A percentile compares a stretch with the other conserved stretches of the same genome.
Conservation (phyloP, 2,888 invertebrate genomes). For the Gordius sp. region DNA sequence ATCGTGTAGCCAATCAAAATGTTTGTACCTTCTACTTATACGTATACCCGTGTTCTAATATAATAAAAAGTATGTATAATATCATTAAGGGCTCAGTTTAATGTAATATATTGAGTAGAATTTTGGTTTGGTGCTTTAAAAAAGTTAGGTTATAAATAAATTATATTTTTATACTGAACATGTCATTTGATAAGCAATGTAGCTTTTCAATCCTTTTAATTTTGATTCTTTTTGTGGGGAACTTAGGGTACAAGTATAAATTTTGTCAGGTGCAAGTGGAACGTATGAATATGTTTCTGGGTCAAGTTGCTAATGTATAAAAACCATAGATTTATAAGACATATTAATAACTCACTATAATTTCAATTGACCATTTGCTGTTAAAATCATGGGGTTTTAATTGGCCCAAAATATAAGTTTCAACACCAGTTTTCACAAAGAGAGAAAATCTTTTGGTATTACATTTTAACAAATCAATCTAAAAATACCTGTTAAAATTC, state of each 20-base stretch:
- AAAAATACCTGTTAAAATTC: constrained; percentile 38
- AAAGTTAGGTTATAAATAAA: background rate
- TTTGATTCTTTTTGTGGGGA: constrained; percentile 92
- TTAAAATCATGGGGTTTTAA: constrained; percentile 31
- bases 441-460: constrained; percentile 41
- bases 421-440: constrained; percentile 63
- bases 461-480: constrained; percentile 11
- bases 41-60: constrained; percentile 55
- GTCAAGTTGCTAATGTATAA: no score
- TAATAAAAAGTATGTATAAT: no score
- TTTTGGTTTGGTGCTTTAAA: no score
- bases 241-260: constrained; percentile 55
- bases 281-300: background rate
- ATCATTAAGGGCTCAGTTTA: no score
- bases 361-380: constrained; percentile 32
- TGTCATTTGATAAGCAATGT: constrained; percentile 77
- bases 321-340: no score
- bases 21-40: constrained; percentile 65
- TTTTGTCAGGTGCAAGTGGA: background rate
- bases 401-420: constrained; percentile 57
- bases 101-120: no score
- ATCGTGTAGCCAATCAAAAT: constrained; percentile 94
- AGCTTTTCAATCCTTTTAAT: constrained; percentile 76
- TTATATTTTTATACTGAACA: constrained; percentile 40
- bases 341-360: constrained; percentile 31